These are phyloP conservation scores for Burhinus oedicnemus DNA, from an alignment of 2,113 vertebrate species.

Conservation along the genomic window DNA sequence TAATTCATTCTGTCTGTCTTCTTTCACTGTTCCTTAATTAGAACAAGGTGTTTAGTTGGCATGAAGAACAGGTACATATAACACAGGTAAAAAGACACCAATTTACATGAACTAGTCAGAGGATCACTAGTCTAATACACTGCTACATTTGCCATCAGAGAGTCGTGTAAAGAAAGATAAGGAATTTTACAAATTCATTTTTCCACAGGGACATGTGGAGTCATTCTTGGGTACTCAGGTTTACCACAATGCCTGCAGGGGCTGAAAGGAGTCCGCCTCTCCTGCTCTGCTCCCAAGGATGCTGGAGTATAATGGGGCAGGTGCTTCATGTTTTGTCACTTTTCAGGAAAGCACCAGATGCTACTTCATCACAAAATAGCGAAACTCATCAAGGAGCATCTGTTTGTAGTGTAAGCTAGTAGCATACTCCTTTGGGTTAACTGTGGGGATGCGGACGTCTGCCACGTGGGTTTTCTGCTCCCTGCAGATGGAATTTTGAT, in stretches of 20 bases:
- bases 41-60: neutral
- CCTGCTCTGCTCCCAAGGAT: neutral
- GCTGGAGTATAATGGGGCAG: neutral
- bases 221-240: neutral
- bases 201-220: neutral
- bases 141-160: neutral
- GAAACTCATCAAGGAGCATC: neutral
- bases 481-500: neutral
- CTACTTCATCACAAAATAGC: neutral
- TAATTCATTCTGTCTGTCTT: neutral
- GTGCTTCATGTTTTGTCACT: neutral
- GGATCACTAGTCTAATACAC: neutral
- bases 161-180: neutral
- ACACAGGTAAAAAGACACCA: neutral
- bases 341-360: neutral
- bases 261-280: neutral
- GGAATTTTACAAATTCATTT: neutral
- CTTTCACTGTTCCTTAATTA: neutral
- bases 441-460: neutral
- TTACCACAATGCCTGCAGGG: neutral
- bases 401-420: neutral
- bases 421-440: neutral
- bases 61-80: neutral
- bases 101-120: neutral
- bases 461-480: neutral